Percentiles rank a stretch among this genome's conserved stretches.
Conservation (phyloP, 2,797 vertebrate genomes). For the Eremophila alpestris region DNA sequence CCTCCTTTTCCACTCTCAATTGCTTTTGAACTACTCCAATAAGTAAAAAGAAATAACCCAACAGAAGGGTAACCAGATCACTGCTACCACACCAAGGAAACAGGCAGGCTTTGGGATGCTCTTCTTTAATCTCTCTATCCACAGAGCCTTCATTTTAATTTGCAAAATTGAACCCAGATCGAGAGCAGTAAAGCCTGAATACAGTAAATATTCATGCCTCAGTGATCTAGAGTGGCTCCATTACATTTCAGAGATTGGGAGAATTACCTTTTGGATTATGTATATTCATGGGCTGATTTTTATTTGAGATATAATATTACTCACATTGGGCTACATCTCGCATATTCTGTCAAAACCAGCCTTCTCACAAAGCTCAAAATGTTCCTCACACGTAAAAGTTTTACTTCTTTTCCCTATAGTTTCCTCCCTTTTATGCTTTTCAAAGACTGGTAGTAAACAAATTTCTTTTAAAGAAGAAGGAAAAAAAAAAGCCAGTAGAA, state of each 20-base stretch:
- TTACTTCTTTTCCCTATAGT: constrained; percentile 66
- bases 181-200: constrained; percentile 82
- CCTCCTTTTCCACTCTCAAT: constrained; percentile 58
- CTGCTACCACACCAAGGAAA: constrained; percentile 72
- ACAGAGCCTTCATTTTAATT: constrained; percentile 83
- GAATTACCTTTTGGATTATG: constrained; percentile 84
- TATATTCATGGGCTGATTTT: constrained; percentile 83
- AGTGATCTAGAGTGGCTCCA: constrained; percentile 80
- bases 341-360: constrained; percentile 72
- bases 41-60: constrained; percentile 67
- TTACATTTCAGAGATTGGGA: constrained; percentile 80
- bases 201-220: constrained; percentile 84
- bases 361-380: constrained; percentile 71
- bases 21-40: constrained; percentile 68
- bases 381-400: constrained; percentile 70
- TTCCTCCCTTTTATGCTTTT: constrained; percentile 65
- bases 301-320: constrained; percentile 80
- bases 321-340: constrained; percentile 72
- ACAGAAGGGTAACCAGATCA: constrained; percentile 70
- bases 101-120: constrained; percentile 74
- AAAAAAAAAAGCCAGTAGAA: constrained; percentile 15
- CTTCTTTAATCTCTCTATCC: constrained; percentile 83
- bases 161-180: constrained; percentile 85
- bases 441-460: constrained; percentile 66
- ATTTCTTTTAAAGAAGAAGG: constrained; percentile 49